These are phyloP conservation scores for Pituophis catenifer DNA, from an alignment of 2,113 vertebrate genomes.

Conservation along the genomic window DNA sequence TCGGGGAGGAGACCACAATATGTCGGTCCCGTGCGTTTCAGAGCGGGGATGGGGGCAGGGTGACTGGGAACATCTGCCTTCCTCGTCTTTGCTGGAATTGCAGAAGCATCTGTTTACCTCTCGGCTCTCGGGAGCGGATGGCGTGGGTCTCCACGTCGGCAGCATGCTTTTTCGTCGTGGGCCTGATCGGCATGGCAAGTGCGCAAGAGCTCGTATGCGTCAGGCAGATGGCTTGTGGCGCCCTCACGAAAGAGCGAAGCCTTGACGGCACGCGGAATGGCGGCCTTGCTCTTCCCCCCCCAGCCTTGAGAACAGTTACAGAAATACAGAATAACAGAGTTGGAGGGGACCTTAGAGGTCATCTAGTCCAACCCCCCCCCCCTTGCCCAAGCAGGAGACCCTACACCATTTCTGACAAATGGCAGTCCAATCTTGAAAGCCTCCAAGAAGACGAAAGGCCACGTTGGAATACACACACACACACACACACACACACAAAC, in stretches of 20 bases:
- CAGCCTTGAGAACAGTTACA: slow-evolving; percentile 12
- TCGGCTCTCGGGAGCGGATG: slow-evolving; percentile 82
- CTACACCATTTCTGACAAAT: too few species aligned
- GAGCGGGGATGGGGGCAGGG: slow-evolving; percentile 43
- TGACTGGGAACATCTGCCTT: slow-evolving; percentile 80
- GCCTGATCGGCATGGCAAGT: slow-evolving; percentile 82
- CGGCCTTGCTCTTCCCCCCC: slow-evolving; percentile 25
- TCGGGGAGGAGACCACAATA: slow-evolving; percentile 76
- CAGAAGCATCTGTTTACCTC: slow-evolving; percentile 90
- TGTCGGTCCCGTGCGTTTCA: slow-evolving; percentile 73
- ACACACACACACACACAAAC: too few species aligned
- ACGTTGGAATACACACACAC: too few species aligned
- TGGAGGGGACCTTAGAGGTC: too few species aligned
- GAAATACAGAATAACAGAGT: too few species aligned
- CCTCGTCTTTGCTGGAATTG: slow-evolving; percentile 71
- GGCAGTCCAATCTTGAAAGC: too few species aligned
- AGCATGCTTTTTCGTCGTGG: slow-evolving; percentile 74
- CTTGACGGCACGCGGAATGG: slow-evolving; percentile 31
- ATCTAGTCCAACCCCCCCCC: too few species aligned
- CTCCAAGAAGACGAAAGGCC: too few species aligned
- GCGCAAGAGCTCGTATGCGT: slow-evolving; percentile 61
- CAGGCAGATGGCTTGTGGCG: slow-evolving; percentile 57
- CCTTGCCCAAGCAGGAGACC: too few species aligned
- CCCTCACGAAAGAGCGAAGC: slow-evolving; percentile 40
- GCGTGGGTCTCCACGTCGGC: slow-evolving; percentile 83